These are phyloP conservation scores for Hirtodrosophila histrioides DNA, from an alignment of 2,888 invertebrate species.

Conservation along the genomic window DNA sequence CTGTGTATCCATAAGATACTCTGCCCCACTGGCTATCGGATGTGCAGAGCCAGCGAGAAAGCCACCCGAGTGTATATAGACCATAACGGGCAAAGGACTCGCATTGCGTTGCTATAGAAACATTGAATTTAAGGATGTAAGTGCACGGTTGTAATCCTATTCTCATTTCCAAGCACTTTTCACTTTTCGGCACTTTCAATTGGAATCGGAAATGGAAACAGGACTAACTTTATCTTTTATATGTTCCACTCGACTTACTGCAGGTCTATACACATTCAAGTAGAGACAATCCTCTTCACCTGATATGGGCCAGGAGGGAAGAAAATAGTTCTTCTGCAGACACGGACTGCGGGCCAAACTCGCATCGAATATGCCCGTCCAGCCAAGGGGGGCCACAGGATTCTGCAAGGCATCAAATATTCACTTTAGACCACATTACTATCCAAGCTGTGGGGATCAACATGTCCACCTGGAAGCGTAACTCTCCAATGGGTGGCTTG, in stretches of 20 bases:
- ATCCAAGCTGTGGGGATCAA: accelerated
- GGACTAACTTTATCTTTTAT: no score
- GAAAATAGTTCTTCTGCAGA: slow-evolving; percentile 84
- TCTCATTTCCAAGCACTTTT: no score
- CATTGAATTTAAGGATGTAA: no score
- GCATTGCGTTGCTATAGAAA: slow-evolving; percentile 18
- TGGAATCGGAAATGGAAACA: no score
- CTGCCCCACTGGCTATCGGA: slow-evolving; percentile 82
- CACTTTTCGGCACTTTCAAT: no score
- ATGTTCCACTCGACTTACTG: slow-evolving; percentile 26
- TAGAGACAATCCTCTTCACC: slow-evolving; percentile 86
- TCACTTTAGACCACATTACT: background rate
- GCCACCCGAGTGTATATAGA: slow-evolving; percentile 85
- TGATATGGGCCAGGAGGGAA: slow-evolving; percentile 57
- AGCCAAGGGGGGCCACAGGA: slow-evolving; percentile 68
- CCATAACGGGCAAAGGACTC: slow-evolving; percentile 83
- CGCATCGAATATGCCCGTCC: slow-evolving; percentile 75
- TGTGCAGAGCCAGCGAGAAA: slow-evolving; percentile 84
- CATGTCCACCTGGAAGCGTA: slow-evolving; percentile 77
- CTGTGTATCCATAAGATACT: slow-evolving; percentile 84
- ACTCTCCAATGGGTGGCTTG: slow-evolving; percentile 78
- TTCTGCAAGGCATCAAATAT: slow-evolving; percentile 59
- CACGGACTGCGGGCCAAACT: slow-evolving; percentile 82
- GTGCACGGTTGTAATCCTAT: no score
- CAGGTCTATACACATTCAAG: slow-evolving; percentile 85